Evolutionary conservation across 35 echinoderm and acorn worm genomes (phyloP), one percentile per base, ranked within the genome.

Genomic region (Ophiothrix spiculata): DNA sequence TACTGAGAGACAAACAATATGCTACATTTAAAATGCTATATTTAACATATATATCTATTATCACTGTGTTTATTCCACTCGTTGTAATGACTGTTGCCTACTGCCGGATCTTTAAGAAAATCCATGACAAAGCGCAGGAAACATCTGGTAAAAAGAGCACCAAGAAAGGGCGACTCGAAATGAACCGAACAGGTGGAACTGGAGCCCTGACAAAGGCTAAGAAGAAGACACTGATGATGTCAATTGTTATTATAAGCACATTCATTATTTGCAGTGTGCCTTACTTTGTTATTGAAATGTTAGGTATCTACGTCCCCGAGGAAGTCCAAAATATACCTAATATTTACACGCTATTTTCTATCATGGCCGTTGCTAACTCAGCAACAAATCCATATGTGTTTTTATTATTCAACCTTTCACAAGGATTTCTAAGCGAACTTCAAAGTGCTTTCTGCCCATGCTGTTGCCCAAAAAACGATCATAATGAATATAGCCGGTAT

Each of bases 371-470:
- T 15, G 39, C 87, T 0, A 92, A 92, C 79, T 97, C 90, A 11
- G 90, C 94, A 23, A 78, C 88, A 38, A 97, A 97, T 82, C 94
- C 94, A 10, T 97, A 89, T 80, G 86, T 97, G 38, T 97, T 97
- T 41, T 75, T 97, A 23, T 92, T 87, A 17, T 97, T 97, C 64
- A 92, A 97, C 74, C 46, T 86, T 3, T 64, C 88, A 25, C 64
- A 83, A 38, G 32, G 93, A 77, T 97, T 88, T 77, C 90, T 54
- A 11, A 21, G 8, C 8, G 8, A 21, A 21, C 45, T 54, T 54
- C 45, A 54, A 54, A 54, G 21, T 21, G n/a, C n/a, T n/a, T 11
- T 54, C 8, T 54, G 45, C 45, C 8, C 45, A 54, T 54, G 45
- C 21, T 54, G 45, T 54, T n/a, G n/a, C n/a, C n/a, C n/a, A n/a